Base-by-base conservation (phyloP, 2,888 invertebrate species). In the Stenolophus ochropezus region DNA sequence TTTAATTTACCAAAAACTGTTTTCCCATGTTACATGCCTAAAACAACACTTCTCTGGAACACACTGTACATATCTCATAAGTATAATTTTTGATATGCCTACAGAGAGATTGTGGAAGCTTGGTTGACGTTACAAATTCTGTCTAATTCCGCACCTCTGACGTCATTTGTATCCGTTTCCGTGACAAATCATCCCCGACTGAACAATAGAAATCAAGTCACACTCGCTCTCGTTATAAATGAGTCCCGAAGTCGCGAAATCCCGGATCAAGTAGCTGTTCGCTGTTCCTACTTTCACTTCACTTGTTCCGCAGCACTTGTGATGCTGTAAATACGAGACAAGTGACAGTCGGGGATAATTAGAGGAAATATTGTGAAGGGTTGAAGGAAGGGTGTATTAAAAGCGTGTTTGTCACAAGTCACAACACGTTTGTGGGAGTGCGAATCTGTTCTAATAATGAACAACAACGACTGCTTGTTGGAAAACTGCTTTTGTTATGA, bases 161-260 rank as follows among this genome's bases (percentile, higher is more conserved):
- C 2, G 76, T 56, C 56, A 76, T 76, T 76, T 76, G 76, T 76
- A 33, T 76, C 76, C 56, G 76, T 76, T 76, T 76, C 53, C 53
- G 18, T 56, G 76, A 56, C 76, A 76, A 76, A 76, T 76, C 33
- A 42, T 42, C 33, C 33, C 33, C 33, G 33, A 33, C 33, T 42
- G 33, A 42, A 42, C 33, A 42, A 42, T 42, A 42, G 33, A 42
- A 42, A 42, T 42, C 33, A 42, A 42, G 1, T 11, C 33, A 42
- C 33, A 42, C 33, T 33, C 8, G 33, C 33, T 42, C 11, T 42
- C 33, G 33, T 42, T 42, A 42, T 42, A 42, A 42, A 42, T 42
- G 33, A 42, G 33, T 1, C 33, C 33, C 11, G 33, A 42, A 42
- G 33, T 42, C 33, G 1, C 2, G 33, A 42, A 42, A 42, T 42